phyloP scores from a whole-genome alignment of 2,888 invertebrate genomes.

The Osmoderma eremita region DNA sequence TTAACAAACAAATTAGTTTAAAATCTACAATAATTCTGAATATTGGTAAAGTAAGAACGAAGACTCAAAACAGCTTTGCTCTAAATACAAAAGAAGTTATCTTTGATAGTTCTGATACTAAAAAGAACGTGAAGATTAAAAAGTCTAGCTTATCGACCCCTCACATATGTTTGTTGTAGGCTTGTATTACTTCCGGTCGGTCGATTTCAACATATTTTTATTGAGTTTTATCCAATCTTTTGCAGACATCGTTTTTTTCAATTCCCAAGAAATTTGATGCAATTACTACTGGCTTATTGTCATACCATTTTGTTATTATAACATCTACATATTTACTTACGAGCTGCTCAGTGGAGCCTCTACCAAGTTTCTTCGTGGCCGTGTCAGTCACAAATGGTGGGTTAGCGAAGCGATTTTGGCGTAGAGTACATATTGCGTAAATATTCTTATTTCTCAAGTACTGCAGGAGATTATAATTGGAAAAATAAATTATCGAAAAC shows the following conservation, averaged over 20 bases:
- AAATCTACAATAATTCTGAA: too few species aligned
- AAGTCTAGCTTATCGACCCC: too few species aligned
- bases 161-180: too few species aligned
- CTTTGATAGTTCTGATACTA: too few species aligned
- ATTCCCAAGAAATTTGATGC: constrained; percentile 47
- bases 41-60: too few species aligned
- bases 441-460: constrained; percentile 37
- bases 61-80: too few species aligned
- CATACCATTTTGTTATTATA: constrained; percentile 44
- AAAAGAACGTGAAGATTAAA: too few species aligned
- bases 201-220: too few species aligned
- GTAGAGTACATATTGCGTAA: constrained; percentile 41
- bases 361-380: constrained; percentile 14
- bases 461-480: constrained; percentile 44
- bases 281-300: constrained; percentile 45
- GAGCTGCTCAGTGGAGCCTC: constrained; percentile 30
- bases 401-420: constrained; percentile 42
- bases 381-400: constrained; percentile 41
- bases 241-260: not conserved
- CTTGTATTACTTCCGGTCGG: too few species aligned
- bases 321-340: constrained; percentile 23
- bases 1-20: too few species aligned
- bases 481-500: constrained; percentile 51
- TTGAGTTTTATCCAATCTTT: not conserved
- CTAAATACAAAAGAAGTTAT: too few species aligned